Conservation (phyloP, 2,797 vertebrate species). For the Falco concolor region DNA sequence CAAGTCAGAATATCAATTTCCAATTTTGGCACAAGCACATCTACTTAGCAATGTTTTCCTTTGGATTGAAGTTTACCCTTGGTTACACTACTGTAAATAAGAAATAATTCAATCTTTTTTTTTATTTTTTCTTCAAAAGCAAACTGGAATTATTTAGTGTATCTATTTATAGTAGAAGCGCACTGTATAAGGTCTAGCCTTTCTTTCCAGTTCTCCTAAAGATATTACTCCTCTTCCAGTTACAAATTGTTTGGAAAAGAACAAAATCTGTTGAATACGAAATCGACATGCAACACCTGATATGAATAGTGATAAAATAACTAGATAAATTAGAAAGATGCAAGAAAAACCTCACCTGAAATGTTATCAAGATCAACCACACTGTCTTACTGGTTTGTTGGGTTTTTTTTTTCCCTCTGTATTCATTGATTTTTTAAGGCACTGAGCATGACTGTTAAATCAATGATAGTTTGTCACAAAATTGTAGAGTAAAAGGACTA, state of each 20-base stretch:
- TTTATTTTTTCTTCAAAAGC: background rate
- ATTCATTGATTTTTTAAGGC: slow-evolving; percentile 72
- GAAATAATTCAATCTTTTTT: background rate
- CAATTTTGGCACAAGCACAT: background rate
- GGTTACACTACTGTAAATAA: background rate
- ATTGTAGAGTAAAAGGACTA: slow-evolving; percentile 66
- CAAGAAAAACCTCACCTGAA: slow-evolving; percentile 59
- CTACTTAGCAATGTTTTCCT: background rate
- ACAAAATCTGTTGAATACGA: slow-evolving; percentile 30
- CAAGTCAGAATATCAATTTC: background rate
- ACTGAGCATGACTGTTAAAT: slow-evolving; percentile 62
- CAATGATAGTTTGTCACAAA: slow-evolving; percentile 69
- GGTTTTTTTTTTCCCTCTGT: background rate
- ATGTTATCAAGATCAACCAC: slow-evolving; percentile 48
- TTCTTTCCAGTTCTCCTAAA: background rate
- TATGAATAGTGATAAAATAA: slow-evolving; percentile 62
- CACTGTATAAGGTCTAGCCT: background rate
- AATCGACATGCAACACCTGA: slow-evolving; percentile 25
- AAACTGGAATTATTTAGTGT: background rate
- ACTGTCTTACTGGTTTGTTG: background rate
- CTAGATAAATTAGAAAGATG: slow-evolving; percentile 62
- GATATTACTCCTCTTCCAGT: slow-evolving; percentile 26
- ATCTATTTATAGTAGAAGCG: background rate
- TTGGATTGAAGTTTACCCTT: background rate
- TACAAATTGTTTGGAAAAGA: slow-evolving; percentile 42